Conservation (phyloP, 2,888 invertebrate genomes). For the Aspidiotus destructor region DNA sequence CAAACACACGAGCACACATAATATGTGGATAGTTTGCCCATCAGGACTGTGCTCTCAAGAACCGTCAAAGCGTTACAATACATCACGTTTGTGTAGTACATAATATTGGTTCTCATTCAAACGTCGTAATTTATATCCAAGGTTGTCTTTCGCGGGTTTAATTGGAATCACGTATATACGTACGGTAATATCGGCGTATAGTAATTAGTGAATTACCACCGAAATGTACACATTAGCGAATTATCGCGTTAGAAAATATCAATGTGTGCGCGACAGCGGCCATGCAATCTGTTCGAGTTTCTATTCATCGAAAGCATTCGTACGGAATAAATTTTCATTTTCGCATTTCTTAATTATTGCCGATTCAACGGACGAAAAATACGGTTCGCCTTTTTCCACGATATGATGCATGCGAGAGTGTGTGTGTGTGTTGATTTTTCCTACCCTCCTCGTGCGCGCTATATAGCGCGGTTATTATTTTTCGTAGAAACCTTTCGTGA, state of each 20-base stretch:
- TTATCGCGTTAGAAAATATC: not conserved
- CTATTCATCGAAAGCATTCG: not conserved
- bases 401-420: not conserved
- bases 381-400: not conserved
- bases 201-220: not conserved
- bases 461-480: not conserved
- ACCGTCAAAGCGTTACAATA: too few relatives aligned
- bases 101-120: not conserved
- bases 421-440: not conserved
- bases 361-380: not conserved
- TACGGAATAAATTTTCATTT: not conserved
- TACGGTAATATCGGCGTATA: not conserved
- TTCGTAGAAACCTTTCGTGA: not conserved
- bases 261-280: not conserved
- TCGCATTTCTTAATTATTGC: constrained; percentile 1
- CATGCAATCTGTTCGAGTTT: not conserved
- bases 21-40: too few relatives aligned
- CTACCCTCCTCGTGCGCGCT: not conserved
- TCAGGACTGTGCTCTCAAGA: too few relatives aligned
- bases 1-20: too few relatives aligned
- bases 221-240: not conserved
- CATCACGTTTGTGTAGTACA: too few relatives aligned
- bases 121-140: not conserved
- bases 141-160: not conserved
- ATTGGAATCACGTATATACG: not conserved